Conservation (phyloP, 2,797 vertebrate species). For the Cryptoprocta ferox region DNA sequence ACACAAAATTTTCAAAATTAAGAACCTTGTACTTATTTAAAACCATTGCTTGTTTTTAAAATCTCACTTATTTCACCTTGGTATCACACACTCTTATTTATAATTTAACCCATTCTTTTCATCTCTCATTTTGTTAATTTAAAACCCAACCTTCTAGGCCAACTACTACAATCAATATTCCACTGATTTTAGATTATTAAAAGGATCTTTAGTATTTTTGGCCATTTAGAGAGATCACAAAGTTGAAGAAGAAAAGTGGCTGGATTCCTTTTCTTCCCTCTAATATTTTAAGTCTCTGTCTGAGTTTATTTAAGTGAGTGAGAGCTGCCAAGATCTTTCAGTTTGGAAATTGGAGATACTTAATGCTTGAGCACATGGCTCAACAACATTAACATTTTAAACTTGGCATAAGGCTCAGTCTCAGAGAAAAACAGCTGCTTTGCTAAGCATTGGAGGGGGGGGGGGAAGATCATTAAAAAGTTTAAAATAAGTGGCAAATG, state of each 20-base stretch:
- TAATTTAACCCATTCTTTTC: neutral
- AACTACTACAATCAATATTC: neutral
- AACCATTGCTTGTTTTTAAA: neutral
- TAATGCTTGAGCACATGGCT: constrained; percentile 65
- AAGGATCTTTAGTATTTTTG: neutral
- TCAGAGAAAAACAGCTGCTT: constrained; percentile 72
- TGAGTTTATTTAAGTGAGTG: constrained; percentile 48
- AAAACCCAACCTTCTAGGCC: neutral
- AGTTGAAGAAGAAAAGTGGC: neutral
- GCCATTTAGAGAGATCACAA: neutral
- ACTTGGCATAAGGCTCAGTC: constrained; percentile 58
- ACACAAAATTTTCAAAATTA: neutral
- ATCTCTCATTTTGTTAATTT: constrained; percentile 20
- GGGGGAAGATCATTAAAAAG: constrained; percentile 65
- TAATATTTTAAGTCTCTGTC: neutral
- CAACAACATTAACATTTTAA: constrained; percentile 74
- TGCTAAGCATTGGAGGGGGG: neutral
- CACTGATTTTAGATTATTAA: neutral
- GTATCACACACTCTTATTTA: neutral
- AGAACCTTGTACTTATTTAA: neutral
- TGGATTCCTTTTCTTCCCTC: neutral
- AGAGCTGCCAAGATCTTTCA: constrained; percentile 63
- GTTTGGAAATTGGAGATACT: constrained; percentile 64
- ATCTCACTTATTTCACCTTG: neutral
- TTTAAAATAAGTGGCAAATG: constrained; percentile 65